Conservation (phyloP, 1,140 invertebrate species). For the Babylonia areolata region DNA sequence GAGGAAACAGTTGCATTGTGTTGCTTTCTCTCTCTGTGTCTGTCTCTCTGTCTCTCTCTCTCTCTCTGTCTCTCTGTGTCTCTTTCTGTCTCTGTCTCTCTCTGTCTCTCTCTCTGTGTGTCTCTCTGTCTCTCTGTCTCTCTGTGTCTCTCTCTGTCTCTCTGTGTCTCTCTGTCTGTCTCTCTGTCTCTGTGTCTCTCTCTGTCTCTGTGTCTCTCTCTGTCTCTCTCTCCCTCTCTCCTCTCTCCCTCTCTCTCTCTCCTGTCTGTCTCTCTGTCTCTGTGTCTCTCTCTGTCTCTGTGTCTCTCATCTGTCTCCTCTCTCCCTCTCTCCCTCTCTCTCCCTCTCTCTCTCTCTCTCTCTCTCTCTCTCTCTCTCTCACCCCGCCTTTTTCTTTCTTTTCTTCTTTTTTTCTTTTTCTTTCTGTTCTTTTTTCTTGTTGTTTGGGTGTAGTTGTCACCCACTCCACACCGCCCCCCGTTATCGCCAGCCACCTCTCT, state of each 20-base stretch:
- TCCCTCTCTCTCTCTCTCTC: neutral
- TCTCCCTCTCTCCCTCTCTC: neutral
- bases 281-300: too few species aligned
- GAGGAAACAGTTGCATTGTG: too few species aligned
- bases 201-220: neutral
- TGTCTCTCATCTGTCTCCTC: too few species aligned
- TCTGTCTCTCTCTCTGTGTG: neutral
- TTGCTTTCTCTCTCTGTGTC: neutral
- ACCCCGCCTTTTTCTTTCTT: too few species aligned
- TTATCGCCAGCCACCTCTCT: too few species aligned
- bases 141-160: neutral
- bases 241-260: neutral
- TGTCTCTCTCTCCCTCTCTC: neutral
- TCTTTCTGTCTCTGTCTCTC: neutral
- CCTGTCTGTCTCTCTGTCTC: neutral
- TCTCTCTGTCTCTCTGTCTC: neutral
- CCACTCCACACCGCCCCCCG: too few species aligned
- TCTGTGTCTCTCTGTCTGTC: neutral
- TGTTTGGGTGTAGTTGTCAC: too few species aligned
- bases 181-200: neutral
- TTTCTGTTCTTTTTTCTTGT: too few species aligned
- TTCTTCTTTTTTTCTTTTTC: too few species aligned
- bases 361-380: too few species aligned
- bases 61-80: neutral
- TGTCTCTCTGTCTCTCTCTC: neutral